phyloP scores from a whole-genome alignment of 2,888 invertebrate species.

The Lycaena phlaeas region DNA sequence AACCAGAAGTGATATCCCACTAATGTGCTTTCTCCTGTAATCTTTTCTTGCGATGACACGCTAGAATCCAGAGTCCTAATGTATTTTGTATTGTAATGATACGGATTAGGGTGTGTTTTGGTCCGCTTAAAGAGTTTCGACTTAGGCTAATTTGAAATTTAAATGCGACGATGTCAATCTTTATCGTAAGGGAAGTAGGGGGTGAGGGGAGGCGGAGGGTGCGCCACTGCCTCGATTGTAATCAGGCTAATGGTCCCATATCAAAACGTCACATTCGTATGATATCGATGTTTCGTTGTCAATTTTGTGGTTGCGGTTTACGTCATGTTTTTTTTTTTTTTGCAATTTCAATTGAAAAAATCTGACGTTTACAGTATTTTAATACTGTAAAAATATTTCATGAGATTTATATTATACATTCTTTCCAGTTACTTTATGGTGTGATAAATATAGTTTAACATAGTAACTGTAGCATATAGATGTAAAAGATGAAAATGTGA shows the following conservation, averaged over 20 bases:
- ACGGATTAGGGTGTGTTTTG: slow-evolving; percentile 35
- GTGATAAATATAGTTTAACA: no score
- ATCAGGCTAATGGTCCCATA: slow-evolving; percentile 70
- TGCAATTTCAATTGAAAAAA: slow-evolving; percentile 15
- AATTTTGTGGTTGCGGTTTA: slow-evolving; percentile 28
- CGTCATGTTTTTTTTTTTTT: slow-evolving; percentile 21
- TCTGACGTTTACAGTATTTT: neutral
- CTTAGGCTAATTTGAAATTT: slow-evolving; percentile 62
- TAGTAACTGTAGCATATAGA: no score
- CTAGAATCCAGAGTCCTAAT: slow-evolving; percentile 36
- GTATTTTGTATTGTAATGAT: slow-evolving; percentile 34
- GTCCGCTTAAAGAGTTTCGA: slow-evolving; percentile 29
- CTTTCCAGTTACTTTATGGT: no score
- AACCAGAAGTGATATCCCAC: slow-evolving; percentile 63
- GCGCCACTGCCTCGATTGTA: slow-evolving; percentile 68
- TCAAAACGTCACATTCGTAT: slow-evolving; percentile 62
- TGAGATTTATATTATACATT: neutral
- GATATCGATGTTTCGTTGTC: slow-evolving; percentile 54
- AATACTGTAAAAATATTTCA: slow-evolving; percentile 4
- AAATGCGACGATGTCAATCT: slow-evolving; percentile 65
- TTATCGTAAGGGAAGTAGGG: slow-evolving; percentile 68
- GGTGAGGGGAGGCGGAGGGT: slow-evolving; percentile 48
- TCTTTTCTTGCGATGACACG: slow-evolving; percentile 69
- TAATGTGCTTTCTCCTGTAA: slow-evolving; percentile 68
- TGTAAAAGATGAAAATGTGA: no score